These are phyloP conservation scores for Sebastes trivittatus DNA, from an alignment of 2,797 vertebrate species.

Conservation along the genomic window DNA sequence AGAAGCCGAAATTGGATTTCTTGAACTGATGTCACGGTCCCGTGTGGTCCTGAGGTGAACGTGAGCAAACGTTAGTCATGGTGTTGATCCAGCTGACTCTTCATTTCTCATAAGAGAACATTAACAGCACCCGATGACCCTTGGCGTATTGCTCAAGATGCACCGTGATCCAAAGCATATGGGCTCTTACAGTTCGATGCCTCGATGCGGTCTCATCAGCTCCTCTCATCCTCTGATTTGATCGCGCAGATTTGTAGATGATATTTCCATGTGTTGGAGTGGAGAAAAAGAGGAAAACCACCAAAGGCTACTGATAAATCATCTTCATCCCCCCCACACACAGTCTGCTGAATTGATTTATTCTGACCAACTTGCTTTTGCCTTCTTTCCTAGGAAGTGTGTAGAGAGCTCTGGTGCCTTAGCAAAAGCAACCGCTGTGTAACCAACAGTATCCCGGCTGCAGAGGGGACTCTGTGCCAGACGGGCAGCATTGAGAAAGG, in stretches of 20 bases:
- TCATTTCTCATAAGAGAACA: conserved; percentile 71
- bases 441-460: conserved; percentile 97
- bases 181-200: conserved; percentile 33
- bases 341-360: conserved; percentile 64
- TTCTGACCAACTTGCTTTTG: conserved; percentile 98
- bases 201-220: conserved; percentile 40
- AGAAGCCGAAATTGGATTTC: conserved; percentile 63
- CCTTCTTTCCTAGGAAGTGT: conserved; percentile 99
- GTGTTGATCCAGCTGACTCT: conserved; percentile 74
- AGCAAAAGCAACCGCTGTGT: conserved; percentile 99
- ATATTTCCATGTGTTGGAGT: conserved; percentile 8
- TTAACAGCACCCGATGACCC: conserved; percentile 59
- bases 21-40: conserved; percentile 72
- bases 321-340: not conserved
- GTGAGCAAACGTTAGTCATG: conserved; percentile 72
- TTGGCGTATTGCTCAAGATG: conserved; percentile 57
- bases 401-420: conserved; percentile 99
- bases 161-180: conserved; percentile 66
- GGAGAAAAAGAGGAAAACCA: conserved; percentile 29
- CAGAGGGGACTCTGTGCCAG: conserved; percentile 96
- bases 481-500: conserved; percentile 97
- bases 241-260: conserved; percentile 48
- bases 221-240: conserved; percentile 26
- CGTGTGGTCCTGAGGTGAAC: conserved; percentile 63
- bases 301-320: conserved; percentile 48